Evolutionary conservation across 2,888 invertebrate genomes (phyloP).

Genomic region (Anorthoa munda): DNA sequence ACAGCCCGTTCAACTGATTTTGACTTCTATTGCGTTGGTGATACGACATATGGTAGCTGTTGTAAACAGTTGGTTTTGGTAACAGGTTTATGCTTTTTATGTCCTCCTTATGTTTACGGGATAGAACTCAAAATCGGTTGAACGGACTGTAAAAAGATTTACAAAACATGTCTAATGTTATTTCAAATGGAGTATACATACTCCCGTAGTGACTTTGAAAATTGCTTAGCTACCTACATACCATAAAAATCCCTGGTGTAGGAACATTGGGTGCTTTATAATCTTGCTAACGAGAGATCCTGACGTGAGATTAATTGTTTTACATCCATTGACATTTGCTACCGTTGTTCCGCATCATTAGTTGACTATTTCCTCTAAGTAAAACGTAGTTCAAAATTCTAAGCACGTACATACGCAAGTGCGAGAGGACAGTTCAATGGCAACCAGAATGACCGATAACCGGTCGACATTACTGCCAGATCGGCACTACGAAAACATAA

Average conservation of each 20-base stretch:
- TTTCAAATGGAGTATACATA: too few species aligned
- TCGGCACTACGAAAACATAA: constrained; percentile 63
- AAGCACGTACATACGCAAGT: constrained; percentile 68
- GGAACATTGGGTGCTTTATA: neutral
- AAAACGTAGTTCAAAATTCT: constrained; percentile 64
- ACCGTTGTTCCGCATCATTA: constrained; percentile 25
- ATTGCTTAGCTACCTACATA: neutral
- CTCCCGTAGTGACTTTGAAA: neutral
- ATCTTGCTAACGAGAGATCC: neutral
- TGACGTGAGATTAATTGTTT: neutral
- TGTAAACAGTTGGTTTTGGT: too few species aligned
- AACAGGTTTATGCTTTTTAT: too few species aligned
- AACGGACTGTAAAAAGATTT: too few species aligned
- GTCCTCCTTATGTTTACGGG: too few species aligned
- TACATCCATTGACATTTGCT: neutral
- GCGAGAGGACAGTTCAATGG: constrained; percentile 74
- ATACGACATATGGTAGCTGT: too few species aligned
- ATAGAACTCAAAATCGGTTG: too few species aligned
- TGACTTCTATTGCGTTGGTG: too few species aligned
- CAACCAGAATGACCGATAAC: constrained; percentile 68
- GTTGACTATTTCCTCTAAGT: constrained; percentile 47
- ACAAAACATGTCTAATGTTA: too few species aligned
- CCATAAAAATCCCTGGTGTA: neutral
- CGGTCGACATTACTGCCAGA: constrained; percentile 70
- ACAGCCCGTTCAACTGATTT: too few species aligned